Base-by-base conservation (phyloP, 2,888 invertebrate genomes). In the Phortica okadai region DNA sequence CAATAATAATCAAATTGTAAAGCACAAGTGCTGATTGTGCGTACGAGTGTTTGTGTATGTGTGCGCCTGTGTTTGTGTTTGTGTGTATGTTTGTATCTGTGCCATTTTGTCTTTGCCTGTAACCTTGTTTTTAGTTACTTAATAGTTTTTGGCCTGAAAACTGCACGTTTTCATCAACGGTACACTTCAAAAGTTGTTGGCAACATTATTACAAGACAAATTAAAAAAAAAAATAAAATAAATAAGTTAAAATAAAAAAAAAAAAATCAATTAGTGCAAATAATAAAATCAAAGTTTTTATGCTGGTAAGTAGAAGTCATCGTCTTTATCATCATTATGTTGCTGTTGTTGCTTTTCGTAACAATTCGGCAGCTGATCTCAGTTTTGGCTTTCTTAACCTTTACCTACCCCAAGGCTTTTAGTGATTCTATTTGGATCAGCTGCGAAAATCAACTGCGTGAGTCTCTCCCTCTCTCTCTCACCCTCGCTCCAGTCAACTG, bases 401-500 rank as follows among this genome's bases (percentile, higher is more conserved):
- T 59, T 59, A 59, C 59, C 59, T 59, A 59, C 59, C 59, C n/a
- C 59, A 59, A 59, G 59, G 21, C 7, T 59, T 50, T 50, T 14
- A 14, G 50, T 1, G 14, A 8, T 11, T 50, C 14, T 11, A 11
- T 50, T 50, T 14, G 50, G 50, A 50, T 50, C 50, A 50, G 50
- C 50, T 50, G 50, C 3, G 50, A 8, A 14, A 11, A 50, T 50
- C 14, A 6, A 50, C 10, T 11, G 50, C 14, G 50, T 50, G 50
- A 8, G 10, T 50, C 50, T 50, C 6, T 50, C 2, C 3, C 50
- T 50, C 50, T 6, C 50, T 50, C 50, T 5, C 50, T 8, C 6
- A 45, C 56, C 73, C 70, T 79, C 50, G 74, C 66, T 74, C 74
- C 58, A n/a, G 62, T 76, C 69, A 45, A 45, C 33, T 64, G 33